Evolutionary conservation across 2,797 vertebrate genomes (phyloP).

Genomic region (Coranthus polyacanthus): DNA sequence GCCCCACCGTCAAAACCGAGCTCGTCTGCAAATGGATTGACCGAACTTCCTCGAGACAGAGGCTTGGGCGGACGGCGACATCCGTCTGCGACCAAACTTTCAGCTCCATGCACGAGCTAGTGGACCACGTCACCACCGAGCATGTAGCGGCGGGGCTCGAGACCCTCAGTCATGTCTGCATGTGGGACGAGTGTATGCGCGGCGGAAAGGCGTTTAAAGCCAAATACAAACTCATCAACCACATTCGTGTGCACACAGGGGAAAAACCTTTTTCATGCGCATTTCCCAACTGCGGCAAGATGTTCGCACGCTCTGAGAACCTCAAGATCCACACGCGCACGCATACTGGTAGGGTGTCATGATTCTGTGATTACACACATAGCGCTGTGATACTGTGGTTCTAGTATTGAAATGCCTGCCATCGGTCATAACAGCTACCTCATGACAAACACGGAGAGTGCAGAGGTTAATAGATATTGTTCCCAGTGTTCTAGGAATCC

Average conservation of each 20-base stretch:
- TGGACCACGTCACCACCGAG: slow-evolving; percentile 97
- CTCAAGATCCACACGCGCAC: slow-evolving; percentile 98
- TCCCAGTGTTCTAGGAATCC: slow-evolving; percentile 53
- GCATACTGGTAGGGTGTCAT: slow-evolving; percentile 90
- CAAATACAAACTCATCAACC: slow-evolving; percentile 98
- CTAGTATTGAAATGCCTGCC: slow-evolving; percentile 10
- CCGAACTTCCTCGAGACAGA: slow-evolving; percentile 80
- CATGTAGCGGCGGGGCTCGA: slow-evolving; percentile 96
- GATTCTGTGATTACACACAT: background rate
- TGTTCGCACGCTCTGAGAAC: slow-evolving; percentile 97
- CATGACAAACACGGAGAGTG: slow-evolving; percentile 6
- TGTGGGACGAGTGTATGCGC: slow-evolving; percentile 95
- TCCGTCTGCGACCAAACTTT: slow-evolving; percentile 95
- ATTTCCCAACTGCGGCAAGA: slow-evolving; percentile 96
- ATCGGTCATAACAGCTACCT: slow-evolving; percentile 24
- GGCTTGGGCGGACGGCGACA: slow-evolving; percentile 80
- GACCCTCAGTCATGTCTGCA: slow-evolving; percentile 94
- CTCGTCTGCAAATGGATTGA: slow-evolving; percentile 96
- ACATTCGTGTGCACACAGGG: slow-evolving; percentile 96
- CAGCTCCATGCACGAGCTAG: slow-evolving; percentile 96
- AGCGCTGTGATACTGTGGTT: background rate
- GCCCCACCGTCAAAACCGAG: slow-evolving; percentile 93
- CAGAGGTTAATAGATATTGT: slow-evolving; percentile 37
- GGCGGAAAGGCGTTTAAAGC: slow-evolving; percentile 97
- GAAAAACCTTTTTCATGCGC: slow-evolving; percentile 96